Percentiles rank a stretch among this genome's conserved stretches.
Conservation (phyloP, 2,797 vertebrate species). For the Sparidentex hasta region DNA sequence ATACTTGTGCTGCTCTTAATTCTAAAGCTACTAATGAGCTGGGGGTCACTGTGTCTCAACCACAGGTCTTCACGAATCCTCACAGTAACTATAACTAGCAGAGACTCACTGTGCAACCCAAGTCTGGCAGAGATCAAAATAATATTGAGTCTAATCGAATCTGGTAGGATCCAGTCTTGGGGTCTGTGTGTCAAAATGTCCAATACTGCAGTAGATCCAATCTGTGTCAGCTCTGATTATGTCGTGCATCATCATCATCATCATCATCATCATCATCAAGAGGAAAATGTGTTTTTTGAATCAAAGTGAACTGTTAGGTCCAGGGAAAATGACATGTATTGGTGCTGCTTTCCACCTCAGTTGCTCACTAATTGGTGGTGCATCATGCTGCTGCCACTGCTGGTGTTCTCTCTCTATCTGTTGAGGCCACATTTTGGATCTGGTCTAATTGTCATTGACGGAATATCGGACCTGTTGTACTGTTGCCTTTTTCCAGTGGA, state of each 20-base stretch:
- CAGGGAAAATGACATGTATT: background rate
- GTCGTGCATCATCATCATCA: background rate
- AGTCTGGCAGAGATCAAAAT: background rate
- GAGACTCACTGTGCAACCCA: background rate
- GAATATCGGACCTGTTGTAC: background rate
- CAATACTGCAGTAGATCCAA: background rate
- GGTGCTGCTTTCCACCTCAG: background rate
- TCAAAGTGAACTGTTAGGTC: background rate
- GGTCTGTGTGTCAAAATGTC: background rate
- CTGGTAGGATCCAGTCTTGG: background rate
- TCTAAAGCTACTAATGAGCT: background rate
- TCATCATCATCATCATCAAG: background rate
- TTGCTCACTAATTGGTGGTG: background rate
- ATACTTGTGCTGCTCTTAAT: background rate
- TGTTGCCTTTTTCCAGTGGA: background rate
- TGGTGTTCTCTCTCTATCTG: background rate
- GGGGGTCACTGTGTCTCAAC: background rate
- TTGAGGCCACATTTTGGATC: background rate
- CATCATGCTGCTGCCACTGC: background rate
- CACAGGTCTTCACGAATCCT: background rate
- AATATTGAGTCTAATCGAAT: background rate
- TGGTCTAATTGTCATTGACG: background rate
- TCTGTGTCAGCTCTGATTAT: background rate
- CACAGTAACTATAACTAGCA: background rate
- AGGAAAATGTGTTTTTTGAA: background rate